Conservation (phyloP, 2,888 invertebrate genomes). For the Cephus pygmeus region DNA sequence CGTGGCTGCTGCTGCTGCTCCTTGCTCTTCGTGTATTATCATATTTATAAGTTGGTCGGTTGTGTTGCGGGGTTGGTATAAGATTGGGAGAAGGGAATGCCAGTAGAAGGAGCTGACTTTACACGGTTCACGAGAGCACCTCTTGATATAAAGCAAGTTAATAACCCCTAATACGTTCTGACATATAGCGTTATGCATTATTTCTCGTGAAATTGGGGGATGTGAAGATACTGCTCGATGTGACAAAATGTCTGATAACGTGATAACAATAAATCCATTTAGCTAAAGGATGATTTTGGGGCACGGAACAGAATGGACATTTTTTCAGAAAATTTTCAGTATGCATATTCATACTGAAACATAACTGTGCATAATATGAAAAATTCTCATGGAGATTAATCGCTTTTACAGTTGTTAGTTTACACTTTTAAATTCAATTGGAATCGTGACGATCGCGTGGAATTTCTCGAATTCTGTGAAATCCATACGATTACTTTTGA, state of each 20-base stretch:
- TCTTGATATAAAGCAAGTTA: not conserved
- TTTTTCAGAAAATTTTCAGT: not conserved
- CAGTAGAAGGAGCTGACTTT: not conserved
- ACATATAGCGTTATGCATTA: not conserved
- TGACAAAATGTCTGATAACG: not conserved
- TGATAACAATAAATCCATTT: not conserved
- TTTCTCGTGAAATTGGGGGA: not conserved
- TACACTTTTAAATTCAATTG: not conserved
- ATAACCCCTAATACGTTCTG: not conserved
- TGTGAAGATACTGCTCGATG: not conserved
- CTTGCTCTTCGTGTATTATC: slow-evolving; percentile 57
- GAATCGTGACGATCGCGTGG: not conserved
- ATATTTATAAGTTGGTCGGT: slow-evolving; percentile 60
- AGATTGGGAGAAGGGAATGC: not conserved
- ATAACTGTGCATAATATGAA: not conserved
- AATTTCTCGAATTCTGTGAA: not conserved
- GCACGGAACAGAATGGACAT: not conserved
- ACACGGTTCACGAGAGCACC: not conserved
- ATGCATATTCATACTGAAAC: not conserved
- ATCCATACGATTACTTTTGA: not conserved
- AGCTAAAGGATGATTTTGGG: not conserved
- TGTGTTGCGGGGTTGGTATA: not conserved
- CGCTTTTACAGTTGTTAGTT: not conserved
- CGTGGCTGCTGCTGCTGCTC: slow-evolving; percentile 48
- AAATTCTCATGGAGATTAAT: not conserved